Evolutionary conservation across 2,113 vertebrate genomes (phyloP).

Genomic region (Proterorhinus semilunaris): DNA sequence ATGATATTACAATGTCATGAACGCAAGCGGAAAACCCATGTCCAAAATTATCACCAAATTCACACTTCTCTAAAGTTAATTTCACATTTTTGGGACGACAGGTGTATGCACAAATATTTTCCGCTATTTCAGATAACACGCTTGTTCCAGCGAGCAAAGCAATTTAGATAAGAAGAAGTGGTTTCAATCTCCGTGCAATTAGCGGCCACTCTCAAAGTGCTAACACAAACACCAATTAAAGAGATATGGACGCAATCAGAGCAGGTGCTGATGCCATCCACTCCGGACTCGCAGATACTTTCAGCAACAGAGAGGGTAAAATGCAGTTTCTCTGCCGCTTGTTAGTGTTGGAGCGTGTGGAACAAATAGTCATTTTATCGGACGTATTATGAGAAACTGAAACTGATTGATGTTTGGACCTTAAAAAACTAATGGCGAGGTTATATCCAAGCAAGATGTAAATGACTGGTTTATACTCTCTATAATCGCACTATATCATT

Average conservation of each 20-base stretch:
- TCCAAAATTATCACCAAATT: no score
- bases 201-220: slow-evolving; percentile 4
- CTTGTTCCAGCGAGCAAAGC: neutral
- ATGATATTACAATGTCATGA: no score
- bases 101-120: neutral
- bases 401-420: no score
- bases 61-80: no score
- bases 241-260: slow-evolving; percentile 1
- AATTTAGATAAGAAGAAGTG: neutral
- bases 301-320: neutral
- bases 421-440: no score
- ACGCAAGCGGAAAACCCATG: no score
- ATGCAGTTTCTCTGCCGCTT: neutral
- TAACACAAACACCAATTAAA: slow-evolving; percentile 30
- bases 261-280: slow-evolving; percentile 20
- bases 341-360: neutral
- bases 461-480: no score
- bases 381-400: no score
- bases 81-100: neutral
- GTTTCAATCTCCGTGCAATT: slow-evolving; percentile 13
- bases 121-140: neutral
- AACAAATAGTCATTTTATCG: neutral
- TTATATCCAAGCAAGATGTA: no score
- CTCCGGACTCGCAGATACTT: slow-evolving; percentile 1
- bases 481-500: no score